Percentiles rank a stretch among this genome's conserved stretches.
Evolutionary conservation across 2,113 vertebrate genomes (phyloP).

Genomic region (Scartelaos histophorus): DNA sequence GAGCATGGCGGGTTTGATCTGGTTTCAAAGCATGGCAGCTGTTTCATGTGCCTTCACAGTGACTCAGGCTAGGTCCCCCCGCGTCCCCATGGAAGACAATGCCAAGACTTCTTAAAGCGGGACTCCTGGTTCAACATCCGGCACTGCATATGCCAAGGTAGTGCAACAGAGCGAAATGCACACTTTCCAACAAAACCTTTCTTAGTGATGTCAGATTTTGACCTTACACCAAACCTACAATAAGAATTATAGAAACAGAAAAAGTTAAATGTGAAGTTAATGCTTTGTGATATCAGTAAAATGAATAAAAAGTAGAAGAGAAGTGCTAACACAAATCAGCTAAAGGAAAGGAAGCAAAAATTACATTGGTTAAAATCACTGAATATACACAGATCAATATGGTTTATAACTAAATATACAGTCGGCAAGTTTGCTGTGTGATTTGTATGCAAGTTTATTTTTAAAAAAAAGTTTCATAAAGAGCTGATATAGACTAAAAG

Average conservation of each 20-base stretch:
- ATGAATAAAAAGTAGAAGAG: background rate
- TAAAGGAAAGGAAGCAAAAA: background rate
- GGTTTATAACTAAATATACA: background rate
- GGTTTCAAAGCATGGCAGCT: conserved; percentile 85
- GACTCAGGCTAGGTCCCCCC: conserved; percentile 58
- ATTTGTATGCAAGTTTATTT: background rate
- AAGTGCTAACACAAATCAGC: no score
- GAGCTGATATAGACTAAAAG: conserved; percentile 17
- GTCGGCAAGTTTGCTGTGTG: background rate
- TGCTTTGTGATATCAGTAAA: background rate
- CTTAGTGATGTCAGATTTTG: conserved; percentile 28
- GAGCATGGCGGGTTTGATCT: conserved; percentile 87
- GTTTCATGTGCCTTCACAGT: conserved; percentile 79
- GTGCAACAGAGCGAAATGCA: conserved; percentile 36
- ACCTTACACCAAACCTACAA: background rate
- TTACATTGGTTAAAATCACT: background rate
- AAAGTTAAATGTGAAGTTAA: background rate
- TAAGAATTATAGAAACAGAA: no score
- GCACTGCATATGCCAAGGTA: conserved; percentile 22
- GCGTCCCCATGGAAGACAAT: conserved; percentile 52
- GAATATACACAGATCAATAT: no score
- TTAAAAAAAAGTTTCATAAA: conserved; percentile 12
- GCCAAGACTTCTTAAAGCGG: conserved; percentile 45
- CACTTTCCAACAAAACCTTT: conserved; percentile 24
- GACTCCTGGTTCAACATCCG: conserved; percentile 4